Evolutionary conservation across 2,888 invertebrate genomes (phyloP).

Genomic region (Aricia artaxerxes): DNA sequence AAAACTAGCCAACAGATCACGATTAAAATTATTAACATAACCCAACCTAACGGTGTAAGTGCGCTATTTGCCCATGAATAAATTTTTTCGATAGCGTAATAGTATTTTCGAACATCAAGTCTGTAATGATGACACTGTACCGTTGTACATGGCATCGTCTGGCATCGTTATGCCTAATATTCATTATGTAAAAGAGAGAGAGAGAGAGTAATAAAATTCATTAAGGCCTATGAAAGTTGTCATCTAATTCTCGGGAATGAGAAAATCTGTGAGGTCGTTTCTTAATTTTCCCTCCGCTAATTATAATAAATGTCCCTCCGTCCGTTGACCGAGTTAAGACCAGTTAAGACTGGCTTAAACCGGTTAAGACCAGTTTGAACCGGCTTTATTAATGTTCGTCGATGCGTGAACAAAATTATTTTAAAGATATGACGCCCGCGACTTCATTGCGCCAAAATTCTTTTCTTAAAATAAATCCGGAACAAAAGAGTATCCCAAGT

Average conservation of each 20-base stretch:
- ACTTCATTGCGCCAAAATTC: too few relatives aligned
- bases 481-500: too few relatives aligned
- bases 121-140: too few relatives aligned
- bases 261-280: neutral
- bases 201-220: neutral
- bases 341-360: neutral
- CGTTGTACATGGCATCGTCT: too few relatives aligned
- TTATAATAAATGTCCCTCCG: neutral
- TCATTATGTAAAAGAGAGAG: neutral
- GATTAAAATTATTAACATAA: too few relatives aligned
- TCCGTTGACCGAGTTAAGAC: neutral
- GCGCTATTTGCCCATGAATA: too few relatives aligned
- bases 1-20: too few relatives aligned
- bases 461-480: too few relatives aligned
- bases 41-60: too few relatives aligned
- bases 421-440: neutral
- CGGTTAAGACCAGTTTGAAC: neutral
- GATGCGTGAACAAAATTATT: neutral
- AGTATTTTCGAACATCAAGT: too few relatives aligned
- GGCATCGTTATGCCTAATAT: neutral
- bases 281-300: conserved; percentile 3
- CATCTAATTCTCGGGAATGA: neutral
- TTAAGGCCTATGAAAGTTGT: neutral
- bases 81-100: too few relatives aligned
- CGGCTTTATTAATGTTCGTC: neutral